phyloP scores from a whole-genome alignment of 1,140 invertebrate species.

The Conus betulinus region DNA sequence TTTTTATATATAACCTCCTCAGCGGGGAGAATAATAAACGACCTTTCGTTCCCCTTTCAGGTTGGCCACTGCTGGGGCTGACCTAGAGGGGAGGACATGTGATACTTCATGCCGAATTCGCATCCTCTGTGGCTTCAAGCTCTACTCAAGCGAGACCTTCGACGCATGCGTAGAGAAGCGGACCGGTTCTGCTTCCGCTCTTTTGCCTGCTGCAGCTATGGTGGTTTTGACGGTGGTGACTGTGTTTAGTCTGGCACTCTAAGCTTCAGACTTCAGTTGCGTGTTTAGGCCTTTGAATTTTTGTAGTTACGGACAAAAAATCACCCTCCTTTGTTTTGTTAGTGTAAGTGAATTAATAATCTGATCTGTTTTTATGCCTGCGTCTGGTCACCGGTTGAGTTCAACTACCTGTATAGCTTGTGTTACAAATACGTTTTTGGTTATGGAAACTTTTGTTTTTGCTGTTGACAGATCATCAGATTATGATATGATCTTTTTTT shows the following conservation, averaged over 20 bases:
- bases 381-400: too few relatives aligned
- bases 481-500: too few relatives aligned
- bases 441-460: too few relatives aligned
- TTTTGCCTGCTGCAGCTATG: not conserved
- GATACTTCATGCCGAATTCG: not conserved
- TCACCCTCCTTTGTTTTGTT: too few relatives aligned
- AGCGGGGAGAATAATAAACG: too few relatives aligned
- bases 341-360: too few relatives aligned
- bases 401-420: too few relatives aligned
- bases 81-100: not conserved
- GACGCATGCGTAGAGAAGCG: not conserved
- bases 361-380: too few relatives aligned
- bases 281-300: not conserved
- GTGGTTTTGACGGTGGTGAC: not conserved
- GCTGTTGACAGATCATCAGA: too few relatives aligned
- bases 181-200: not conserved
- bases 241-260: not conserved
- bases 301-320: too few relatives aligned
- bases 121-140: constrained; percentile 9
- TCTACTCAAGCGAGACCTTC: not conserved
- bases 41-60: not conserved
- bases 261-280: not conserved
- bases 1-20: too few relatives aligned
- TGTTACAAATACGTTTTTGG: too few relatives aligned
- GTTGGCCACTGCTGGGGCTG: constrained; percentile 5